Evolutionary conservation across 2,888 invertebrate species (phyloP), one percentile per base, ranked within the genome.

Genomic region (Machimus rusticus): DNA sequence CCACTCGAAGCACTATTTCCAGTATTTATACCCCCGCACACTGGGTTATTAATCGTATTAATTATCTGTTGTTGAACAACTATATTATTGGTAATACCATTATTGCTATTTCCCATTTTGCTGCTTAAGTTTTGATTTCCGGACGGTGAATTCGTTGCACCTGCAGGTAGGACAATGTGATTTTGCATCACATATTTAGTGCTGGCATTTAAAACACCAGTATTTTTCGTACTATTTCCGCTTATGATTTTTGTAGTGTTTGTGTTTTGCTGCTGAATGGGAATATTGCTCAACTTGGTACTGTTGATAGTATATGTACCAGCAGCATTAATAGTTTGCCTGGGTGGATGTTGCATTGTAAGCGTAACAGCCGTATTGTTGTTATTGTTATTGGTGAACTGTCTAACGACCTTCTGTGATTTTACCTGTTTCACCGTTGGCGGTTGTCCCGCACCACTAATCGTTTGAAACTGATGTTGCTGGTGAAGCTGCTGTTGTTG

Each of bases 381-480:
- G 77, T 74, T 90, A 88, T 90, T 91, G 78, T 90, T 90, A 88
- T 90, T 91, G 76, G 90, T 91, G 87, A 91, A 91, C 89, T 92
- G 92, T 89, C 92, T 92, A 3, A 92, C 90, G 85, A 92, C 90
- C 89, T 92, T 90, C 37, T 88, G 90, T 46, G 90, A 89, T 79
- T 90, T 90, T 8, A 90, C 86, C 46, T 89, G 89, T 74, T 89
- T 89, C 8, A 89, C 87, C 9, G 88, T 90, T 14, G 89, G 87
- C 43, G 87, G 88, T 43, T 81, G 78, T n/a, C 2, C 37, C 31
- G 79, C 9, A 34, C 81, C 51, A 34, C 46, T 28, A 31, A 85
- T 85, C 16, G 85, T 34, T 74, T 85, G 74, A 31, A 85, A 85
- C 39, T 84, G 82, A 66, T 84, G 82, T 39, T 57, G 81, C 43